Evolutionary conservation across 2,888 invertebrate species (phyloP), one percentile per base, ranked within the genome.

Genomic region (Drosophila hawaiiensis): DNA sequence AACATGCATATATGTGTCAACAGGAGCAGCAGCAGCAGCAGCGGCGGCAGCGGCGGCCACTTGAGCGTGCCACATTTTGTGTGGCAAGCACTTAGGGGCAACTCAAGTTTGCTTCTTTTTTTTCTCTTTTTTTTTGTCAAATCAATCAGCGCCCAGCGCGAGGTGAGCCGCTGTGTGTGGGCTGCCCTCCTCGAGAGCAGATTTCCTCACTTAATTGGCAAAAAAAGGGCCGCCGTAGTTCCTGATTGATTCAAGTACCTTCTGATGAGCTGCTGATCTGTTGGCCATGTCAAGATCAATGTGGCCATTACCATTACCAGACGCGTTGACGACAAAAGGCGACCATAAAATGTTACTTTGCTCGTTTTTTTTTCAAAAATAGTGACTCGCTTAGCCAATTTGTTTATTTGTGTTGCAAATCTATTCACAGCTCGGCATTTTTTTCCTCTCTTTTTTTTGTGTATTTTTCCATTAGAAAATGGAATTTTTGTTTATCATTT

Each of bases 361-460:
- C 22, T 60, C 39, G n/a, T 25, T 16, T 35, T 31, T n/a, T 14
- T 16, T 4, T 37, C 7, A 31, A 56, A 41, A 58, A 58, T 60
- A 31, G 56, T 52, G 60, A 59, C 58, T 29, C 65, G 55, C n/a
- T 16, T 53, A 7, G 29, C 50, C 31, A 39, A 39, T 70, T 63
- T 84, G 85, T 88, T 85, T 85, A 88, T 85, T 85, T 85, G 73
- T 85, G 83, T 83, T 85, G 85, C 85, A 73, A 85, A 85, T 85
- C 88, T 83, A 85, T 88, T 88, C 81, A 85, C 83, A 81, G 85
- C 72, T 88, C 60, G 33, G 49, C 61, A 19, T 50, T 60, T 41
- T 41, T 41, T 47, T 47, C 35, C 29, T 59, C 53, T 55, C 49
- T 31, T 14, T 47, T 65, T 53, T 47, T 53, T 76, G 75, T 79